Conservation (phyloP, 2,797 vertebrate genomes). For the Sebastiscus albofasciatus region DNA sequence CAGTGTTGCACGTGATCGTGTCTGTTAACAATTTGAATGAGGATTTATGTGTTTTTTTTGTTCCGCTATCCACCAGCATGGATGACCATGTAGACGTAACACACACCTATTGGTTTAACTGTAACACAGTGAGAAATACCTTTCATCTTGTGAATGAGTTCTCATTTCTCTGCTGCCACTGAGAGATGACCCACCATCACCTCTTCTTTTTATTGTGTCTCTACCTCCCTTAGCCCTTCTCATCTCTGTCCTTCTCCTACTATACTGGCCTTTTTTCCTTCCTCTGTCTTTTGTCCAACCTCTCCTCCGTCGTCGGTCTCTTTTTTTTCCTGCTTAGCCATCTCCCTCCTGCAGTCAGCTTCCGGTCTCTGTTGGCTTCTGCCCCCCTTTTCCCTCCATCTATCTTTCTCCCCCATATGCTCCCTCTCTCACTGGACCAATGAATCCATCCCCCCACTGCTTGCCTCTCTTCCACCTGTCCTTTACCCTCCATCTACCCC, state of each 20-base stretch:
- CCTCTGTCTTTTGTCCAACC: not conserved
- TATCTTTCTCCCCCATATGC: conserved; percentile 4
- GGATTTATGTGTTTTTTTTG: not conserved
- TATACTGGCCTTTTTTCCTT: not conserved
- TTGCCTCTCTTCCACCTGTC: conserved; percentile 21
- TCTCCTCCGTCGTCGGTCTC: not conserved
- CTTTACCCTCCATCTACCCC: conserved; percentile 11
- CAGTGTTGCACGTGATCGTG: not conserved
- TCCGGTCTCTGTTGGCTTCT: conserved; percentile 19
- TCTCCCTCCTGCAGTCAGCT: not conserved
- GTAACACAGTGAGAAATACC: conserved; percentile 14
- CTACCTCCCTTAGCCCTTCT: not conserved
- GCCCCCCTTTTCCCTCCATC: not conserved
- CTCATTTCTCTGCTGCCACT: conserved; percentile 38
- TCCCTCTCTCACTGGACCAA: conserved; percentile 10
- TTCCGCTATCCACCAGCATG: not conserved
- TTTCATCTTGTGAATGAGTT: conserved; percentile 31
- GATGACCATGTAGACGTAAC: not conserved
- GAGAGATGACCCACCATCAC: conserved; percentile 46
- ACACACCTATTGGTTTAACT: not conserved
- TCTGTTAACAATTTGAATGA: not conserved
- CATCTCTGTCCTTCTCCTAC: not conserved
- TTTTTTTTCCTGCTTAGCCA: conserved; percentile 4
- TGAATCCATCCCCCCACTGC: not conserved
- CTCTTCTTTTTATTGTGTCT: not conserved